Percentiles rank a stretch among this genome's conserved stretches.
Conservation (phyloP, 2,888 invertebrate genomes). For the Ormyrus rosae region DNA sequence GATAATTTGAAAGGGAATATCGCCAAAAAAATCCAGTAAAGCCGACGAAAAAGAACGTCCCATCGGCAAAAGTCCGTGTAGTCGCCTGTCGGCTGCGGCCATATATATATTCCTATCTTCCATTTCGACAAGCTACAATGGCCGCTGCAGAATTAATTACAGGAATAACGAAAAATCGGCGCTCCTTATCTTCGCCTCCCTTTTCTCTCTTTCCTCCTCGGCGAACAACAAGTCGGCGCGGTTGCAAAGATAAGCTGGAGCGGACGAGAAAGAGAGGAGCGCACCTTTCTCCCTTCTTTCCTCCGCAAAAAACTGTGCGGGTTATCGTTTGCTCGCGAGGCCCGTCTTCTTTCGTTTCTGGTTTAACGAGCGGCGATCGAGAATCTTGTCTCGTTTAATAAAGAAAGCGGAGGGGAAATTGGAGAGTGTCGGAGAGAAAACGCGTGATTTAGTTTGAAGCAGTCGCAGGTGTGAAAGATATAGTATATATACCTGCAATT, state of each 20-base stretch:
- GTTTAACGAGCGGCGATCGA: too few species aligned
- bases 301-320: too few species aligned
- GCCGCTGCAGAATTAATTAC: slow-evolving; percentile 49
- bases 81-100: background rate
- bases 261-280: too few species aligned
- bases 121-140: slow-evolving; percentile 27
- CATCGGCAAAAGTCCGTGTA: background rate
- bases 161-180: slow-evolving; percentile 48
- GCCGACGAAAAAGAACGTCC: background rate
- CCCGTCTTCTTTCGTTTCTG: slow-evolving; percentile 13
- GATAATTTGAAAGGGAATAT: too few species aligned
- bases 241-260: too few species aligned
- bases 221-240: background rate
- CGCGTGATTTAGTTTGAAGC: too few species aligned
- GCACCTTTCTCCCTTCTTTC: too few species aligned
- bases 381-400: too few species aligned
- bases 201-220: background rate
- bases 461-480: too few species aligned
- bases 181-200: slow-evolving; percentile 24
- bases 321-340: background rate
- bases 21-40: background rate
- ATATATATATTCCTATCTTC: background rate
- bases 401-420: too few species aligned
- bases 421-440: too few species aligned
- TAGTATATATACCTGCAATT: too few species aligned